phyloP scores from a whole-genome alignment of 2,888 invertebrate genomes.

The Fragum sueziense region DNA sequence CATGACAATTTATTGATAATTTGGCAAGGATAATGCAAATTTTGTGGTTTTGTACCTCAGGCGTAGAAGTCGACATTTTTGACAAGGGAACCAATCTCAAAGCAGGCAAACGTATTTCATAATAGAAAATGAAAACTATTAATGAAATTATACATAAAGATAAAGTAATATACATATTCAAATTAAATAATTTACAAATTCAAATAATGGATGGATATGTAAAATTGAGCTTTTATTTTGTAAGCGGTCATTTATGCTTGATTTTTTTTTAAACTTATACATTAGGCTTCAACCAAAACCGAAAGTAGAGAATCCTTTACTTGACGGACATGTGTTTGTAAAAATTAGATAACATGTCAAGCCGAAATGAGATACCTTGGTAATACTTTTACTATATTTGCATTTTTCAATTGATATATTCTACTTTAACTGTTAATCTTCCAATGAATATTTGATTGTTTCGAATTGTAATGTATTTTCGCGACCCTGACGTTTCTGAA shows the following conservation, averaged over 20 bases:
- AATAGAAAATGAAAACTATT: neutral
- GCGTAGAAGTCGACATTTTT: neutral
- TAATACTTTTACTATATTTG: neutral
- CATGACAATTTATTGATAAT: too few relatives aligned
- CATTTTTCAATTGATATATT: neutral
- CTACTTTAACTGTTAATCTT: too few relatives aligned
- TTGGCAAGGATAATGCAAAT: neutral
- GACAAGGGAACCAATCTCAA: neutral
- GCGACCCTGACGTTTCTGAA: too few relatives aligned
- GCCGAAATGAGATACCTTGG: slow-evolving; percentile 6
- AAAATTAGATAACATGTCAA: neutral
- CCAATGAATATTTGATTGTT: too few relatives aligned
- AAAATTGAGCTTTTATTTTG: too few relatives aligned
- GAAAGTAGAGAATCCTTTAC: neutral
- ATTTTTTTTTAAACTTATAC: neutral
- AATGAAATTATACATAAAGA: too few relatives aligned
- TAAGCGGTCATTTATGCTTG: too few relatives aligned
- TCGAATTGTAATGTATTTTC: neutral
- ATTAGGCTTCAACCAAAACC: neutral
- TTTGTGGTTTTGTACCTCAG: neutral
- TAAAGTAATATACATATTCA: too few relatives aligned
- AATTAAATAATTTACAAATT: too few relatives aligned
- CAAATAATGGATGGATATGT: too few relatives aligned
- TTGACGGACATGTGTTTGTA: too few relatives aligned
- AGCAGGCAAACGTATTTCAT: neutral